A percentile compares a stretch with the other conserved stretches of the same genome.
These are phyloP conservation scores for Brachionus rotundiformis DNA, from an alignment of 1,140 invertebrate genomes.

Conservation along the genomic window DNA sequence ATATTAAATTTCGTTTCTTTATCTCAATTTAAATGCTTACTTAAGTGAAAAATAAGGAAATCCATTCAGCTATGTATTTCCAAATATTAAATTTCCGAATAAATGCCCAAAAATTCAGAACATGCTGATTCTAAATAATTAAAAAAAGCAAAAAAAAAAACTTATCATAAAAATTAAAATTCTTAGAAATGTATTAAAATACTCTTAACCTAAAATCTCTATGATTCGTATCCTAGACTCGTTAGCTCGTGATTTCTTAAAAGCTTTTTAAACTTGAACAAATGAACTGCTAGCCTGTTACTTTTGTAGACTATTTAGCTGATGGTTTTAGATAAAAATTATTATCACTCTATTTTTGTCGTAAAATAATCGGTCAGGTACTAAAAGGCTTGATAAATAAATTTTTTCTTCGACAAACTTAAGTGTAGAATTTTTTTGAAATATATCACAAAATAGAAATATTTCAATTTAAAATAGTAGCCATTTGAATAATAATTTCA, in stretches of 20 bases:
- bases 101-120: background rate
- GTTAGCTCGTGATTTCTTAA: constrained; percentile 18
- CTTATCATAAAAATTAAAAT: constrained; percentile 6
- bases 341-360: background rate
- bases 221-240: background rate
- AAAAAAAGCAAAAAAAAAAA: background rate
- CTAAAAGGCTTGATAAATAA: background rate
- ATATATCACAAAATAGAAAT: background rate
- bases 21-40: background rate
- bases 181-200: background rate
- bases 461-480: background rate
- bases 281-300: constrained; percentile 9
- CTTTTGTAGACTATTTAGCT: background rate
- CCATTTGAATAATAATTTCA: constrained; percentile 15
- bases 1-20: constrained; percentile 7
- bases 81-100: constrained; percentile 9
- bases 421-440: background rate
- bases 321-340: background rate
- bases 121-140: background rate
- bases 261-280: constrained; percentile 10
- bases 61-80: background rate
- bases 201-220: constrained; percentile 15
- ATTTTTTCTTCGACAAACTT: background rate
- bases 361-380: background rate
- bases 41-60: background rate